Evolutionary conservation across 2,113 vertebrate genomes (phyloP).

Genomic region (Triplophysa siluroides): DNA sequence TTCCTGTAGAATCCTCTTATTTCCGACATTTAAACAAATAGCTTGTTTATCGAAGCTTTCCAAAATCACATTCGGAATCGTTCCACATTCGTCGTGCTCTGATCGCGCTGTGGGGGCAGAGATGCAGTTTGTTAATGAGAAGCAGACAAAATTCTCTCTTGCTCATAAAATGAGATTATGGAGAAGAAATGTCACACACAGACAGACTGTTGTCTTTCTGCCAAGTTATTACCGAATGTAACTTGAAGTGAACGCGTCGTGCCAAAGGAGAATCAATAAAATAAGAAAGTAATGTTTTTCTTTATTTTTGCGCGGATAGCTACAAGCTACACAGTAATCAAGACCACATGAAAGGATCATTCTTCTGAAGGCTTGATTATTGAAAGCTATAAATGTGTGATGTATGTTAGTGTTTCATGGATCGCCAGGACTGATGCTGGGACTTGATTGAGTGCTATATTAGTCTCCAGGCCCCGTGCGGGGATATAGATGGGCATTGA

Average conservation of each 20-base stretch:
- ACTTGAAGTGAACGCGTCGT: slow-evolving; percentile 21
- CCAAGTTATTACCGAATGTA: slow-evolving; percentile 42
- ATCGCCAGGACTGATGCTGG: slow-evolving; percentile 15
- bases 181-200: slow-evolving; percentile 36
- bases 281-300: slow-evolving; percentile 9
- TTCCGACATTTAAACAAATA: slow-evolving; percentile 55
- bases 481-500: not conserved
- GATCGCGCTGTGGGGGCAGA: slow-evolving; percentile 8
- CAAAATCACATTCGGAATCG: slow-evolving; percentile 41
- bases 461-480: slow-evolving; percentile 21
- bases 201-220: slow-evolving; percentile 27
- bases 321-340: slow-evolving; percentile 10
- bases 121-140: slow-evolving; percentile 60
- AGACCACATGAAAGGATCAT: slow-evolving; percentile 12
- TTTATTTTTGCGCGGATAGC: slow-evolving; percentile 24
- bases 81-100: slow-evolving; percentile 42
- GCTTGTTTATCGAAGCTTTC: slow-evolving; percentile 50
- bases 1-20: slow-evolving; percentile 10
- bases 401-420: slow-evolving; percentile 49
- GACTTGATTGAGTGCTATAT: slow-evolving; percentile 48
- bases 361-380: slow-evolving; percentile 46
- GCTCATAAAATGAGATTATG: slow-evolving; percentile 49
- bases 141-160: slow-evolving; percentile 36
- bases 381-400: slow-evolving; percentile 44
- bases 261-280: slow-evolving; percentile 38